Conservation (phyloP, 2,113 vertebrate genomes). For the Tetrao urogallus region DNA sequence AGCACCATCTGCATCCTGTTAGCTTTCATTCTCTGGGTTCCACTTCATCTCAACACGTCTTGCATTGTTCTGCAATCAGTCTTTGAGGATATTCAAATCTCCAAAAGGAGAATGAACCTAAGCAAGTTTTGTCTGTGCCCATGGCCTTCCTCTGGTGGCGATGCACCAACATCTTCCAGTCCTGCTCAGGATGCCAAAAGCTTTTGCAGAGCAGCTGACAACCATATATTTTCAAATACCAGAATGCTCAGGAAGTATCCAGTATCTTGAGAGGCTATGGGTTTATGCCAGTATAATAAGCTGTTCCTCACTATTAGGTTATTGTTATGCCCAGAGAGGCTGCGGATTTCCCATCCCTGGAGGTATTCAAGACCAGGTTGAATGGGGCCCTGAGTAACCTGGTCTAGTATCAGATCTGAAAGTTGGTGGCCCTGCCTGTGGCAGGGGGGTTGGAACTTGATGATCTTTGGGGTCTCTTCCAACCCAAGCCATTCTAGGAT, state of each 20-base stretch:
- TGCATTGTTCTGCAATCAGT: constrained; percentile 5
- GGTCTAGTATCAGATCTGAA: too few species aligned
- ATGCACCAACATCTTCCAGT: background rate
- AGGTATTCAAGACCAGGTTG: too few species aligned
- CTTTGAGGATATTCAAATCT: constrained; percentile 36
- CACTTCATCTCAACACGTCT: constrained; percentile 9
- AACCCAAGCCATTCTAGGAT: too few species aligned
- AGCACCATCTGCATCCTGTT: constrained; percentile 64
- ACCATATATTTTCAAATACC: background rate
- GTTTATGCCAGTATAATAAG: background rate
- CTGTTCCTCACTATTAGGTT: background rate
- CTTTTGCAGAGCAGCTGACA: background rate
- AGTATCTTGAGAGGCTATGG: background rate
- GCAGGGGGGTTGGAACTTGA: too few species aligned
- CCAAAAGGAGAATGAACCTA: background rate
- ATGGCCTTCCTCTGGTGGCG: background rate
- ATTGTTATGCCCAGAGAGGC: too few species aligned
- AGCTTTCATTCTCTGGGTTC: constrained; percentile 27
- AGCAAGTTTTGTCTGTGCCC: background rate
- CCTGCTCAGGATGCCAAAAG: background rate
- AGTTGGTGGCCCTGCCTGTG: too few species aligned
- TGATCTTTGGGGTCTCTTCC: too few species aligned
- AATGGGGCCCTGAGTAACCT: too few species aligned
- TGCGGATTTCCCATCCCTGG: too few species aligned
- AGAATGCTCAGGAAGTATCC: background rate